Evolutionary conservation across 2,888 invertebrate genomes (phyloP).

Genomic region (Electrophaes corylata): DNA sequence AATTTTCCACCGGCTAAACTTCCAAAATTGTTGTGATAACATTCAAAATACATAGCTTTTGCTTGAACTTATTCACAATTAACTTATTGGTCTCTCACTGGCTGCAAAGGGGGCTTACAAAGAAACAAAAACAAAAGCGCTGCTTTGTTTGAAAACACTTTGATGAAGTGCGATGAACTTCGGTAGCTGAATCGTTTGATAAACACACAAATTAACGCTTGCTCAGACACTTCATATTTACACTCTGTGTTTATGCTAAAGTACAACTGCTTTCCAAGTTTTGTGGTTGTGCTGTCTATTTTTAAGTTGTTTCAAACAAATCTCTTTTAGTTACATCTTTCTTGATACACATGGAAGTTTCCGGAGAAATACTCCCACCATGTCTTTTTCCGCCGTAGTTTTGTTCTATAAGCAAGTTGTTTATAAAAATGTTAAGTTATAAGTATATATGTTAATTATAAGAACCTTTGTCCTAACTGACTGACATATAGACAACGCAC

Average conservation of each 20-base stretch:
- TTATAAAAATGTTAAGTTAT: too few species aligned
- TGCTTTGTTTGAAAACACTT: constrained; percentile 23
- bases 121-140: constrained; percentile 22
- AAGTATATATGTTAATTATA: too few species aligned
- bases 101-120: constrained; percentile 18
- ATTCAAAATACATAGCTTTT: constrained; percentile 10
- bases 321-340: too few species aligned
- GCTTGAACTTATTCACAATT: constrained; percentile 16
- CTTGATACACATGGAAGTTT: too few species aligned
- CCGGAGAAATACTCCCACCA: too few species aligned
- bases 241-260: constrained; percentile 3
- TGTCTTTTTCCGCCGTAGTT: too few species aligned
- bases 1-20: neutral
- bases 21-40: constrained; percentile 14
- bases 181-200: constrained; percentile 8
- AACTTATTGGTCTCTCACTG: constrained; percentile 23
- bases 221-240: constrained; percentile 1
- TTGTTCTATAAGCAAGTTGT: too few species aligned
- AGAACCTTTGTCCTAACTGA: too few species aligned
- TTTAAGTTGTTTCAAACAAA: too few species aligned
- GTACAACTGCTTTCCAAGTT: constrained; percentile 1
- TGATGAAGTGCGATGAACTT: constrained; percentile 31
- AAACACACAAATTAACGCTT: constrained; percentile 8
- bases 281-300: constrained; percentile 4
- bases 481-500: too few species aligned